Base-by-base conservation (phyloP, 2,113 vertebrate species). In the Corythoichthys haematopterus region DNA sequence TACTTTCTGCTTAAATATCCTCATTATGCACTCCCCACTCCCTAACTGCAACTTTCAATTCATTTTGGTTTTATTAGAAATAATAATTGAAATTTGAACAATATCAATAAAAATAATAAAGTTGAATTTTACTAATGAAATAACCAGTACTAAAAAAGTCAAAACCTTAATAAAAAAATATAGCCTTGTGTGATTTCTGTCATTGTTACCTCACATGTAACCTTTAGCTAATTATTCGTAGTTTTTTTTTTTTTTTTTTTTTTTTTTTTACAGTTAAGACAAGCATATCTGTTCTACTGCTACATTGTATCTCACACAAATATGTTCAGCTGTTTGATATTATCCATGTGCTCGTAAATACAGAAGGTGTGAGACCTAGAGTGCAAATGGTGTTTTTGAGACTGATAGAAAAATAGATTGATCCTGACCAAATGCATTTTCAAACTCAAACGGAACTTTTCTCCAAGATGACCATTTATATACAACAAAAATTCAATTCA, bases 1-100 rank as follows among this genome's bases (percentile, higher is more conserved):
- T 95, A 94, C 92, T 89, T 90, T 92, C 92, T 91, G 93, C 94
- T 95, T 92, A 94, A 95, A 93, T 92, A 93, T 91, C 94, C 94
- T 94, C 94, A 93, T 94, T 92, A 90, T 94, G 93, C 91, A 93
- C 89, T 3, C 76, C 90, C 87, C 91, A 88, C 79, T 28, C 20
- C 20, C 20, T 28, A 28, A 28, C 93, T 92, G 94, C 94, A 94
- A 92, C 93, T 94, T 94, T 76, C 87, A 87, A 87, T 88, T 81
- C 89, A 85, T 90, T 89, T 89, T 86, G 86, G 88, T 91, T 88
- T 91, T 87, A 79, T 88, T 89, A 87, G 83, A 78, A 77, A 80
- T 89, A 89, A 90, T 88, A 90, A 88, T 89, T 77, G 70, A 51
- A 28, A 28, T 28, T 28, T 28, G 20, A 28, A 28, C 20, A 28